phyloP scores from a whole-genome alignment of 2,113 vertebrate species.

The Acanthochromis polyacanthus region DNA sequence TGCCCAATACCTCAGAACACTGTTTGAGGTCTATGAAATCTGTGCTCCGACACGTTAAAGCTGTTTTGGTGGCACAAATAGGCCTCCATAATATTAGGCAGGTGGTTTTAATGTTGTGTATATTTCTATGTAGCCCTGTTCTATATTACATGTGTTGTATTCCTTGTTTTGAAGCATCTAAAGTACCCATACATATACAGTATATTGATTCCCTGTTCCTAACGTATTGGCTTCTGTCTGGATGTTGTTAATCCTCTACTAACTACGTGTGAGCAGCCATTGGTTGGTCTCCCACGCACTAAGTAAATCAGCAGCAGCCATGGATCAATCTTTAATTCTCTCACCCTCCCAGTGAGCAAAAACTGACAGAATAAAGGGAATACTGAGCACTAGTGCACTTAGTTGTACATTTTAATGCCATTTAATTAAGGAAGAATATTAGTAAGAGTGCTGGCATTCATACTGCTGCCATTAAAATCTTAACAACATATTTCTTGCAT shows the following conservation, averaged over 20 bases:
- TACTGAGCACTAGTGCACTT: background rate
- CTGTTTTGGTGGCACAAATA: too few species aligned
- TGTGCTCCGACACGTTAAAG: too few species aligned
- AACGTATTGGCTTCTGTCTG: background rate
- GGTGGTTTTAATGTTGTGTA: background rate
- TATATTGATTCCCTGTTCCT: background rate
- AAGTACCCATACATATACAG: background rate
- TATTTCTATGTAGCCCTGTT: background rate
- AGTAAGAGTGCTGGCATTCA: too few species aligned
- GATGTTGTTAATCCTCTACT: background rate
- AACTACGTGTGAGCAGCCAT: background rate
- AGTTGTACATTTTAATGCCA: too few species aligned
- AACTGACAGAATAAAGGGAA: background rate
- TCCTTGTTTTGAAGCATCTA: constrained; percentile 8
- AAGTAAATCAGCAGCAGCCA: background rate
- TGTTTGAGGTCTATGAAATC: too few species aligned
- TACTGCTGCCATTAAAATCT: background rate
- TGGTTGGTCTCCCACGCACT: background rate
- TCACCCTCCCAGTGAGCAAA: background rate
- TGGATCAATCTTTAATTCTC: background rate
- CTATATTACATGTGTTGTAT: background rate
- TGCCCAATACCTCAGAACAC: too few species aligned
- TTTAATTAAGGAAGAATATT: too few species aligned
- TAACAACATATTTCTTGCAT: background rate
- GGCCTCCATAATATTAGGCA: too few species aligned